Evolutionary conservation across 2,888 invertebrate species (phyloP).

Genomic region (Chaitophorus viminalis): DNA sequence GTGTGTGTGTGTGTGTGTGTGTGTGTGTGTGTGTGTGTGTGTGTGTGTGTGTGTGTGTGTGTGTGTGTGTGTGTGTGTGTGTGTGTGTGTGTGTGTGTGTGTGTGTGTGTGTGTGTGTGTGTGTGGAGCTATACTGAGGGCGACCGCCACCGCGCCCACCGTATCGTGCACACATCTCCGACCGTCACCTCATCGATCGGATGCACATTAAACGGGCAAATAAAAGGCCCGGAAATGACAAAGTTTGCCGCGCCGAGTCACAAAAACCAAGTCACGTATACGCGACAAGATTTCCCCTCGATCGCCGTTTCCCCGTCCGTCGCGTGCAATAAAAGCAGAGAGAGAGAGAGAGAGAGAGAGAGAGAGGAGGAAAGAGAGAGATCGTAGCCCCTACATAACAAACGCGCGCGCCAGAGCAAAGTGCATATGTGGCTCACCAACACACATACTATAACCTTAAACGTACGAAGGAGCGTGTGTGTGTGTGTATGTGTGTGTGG

Average conservation of each 20-base stretch:
- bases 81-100: neutral
- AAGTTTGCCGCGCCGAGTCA: slow-evolving; percentile 33
- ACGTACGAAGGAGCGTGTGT: too few species aligned
- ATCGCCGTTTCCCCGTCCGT: neutral
- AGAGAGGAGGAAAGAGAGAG: too few species aligned
- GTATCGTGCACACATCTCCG: neutral
- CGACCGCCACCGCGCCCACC: neutral
- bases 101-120: neutral
- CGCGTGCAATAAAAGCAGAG: slow-evolving; percentile 15
- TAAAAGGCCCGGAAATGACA: slow-evolving; percentile 57
- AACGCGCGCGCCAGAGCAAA: neutral
- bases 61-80: neutral
- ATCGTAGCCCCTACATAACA: too few species aligned
- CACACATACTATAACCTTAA: too few species aligned
- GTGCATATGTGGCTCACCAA: slow-evolving; percentile 20
- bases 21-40: too few species aligned
- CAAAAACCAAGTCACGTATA: slow-evolving; percentile 58
- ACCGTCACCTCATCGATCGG: slow-evolving; percentile 39
- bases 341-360: too few species aligned
- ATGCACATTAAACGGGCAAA: slow-evolving; percentile 43
- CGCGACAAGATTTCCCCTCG: slow-evolving; percentile 55
- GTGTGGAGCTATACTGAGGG: neutral
- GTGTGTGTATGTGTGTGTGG: too few species aligned
- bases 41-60: too few species aligned
- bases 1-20: too few species aligned